Percentiles rank a stretch among this genome's conserved stretches.
phyloP scores from a whole-genome alignment of 2,888 invertebrate species.

The Subacronicta megacephala region DNA sequence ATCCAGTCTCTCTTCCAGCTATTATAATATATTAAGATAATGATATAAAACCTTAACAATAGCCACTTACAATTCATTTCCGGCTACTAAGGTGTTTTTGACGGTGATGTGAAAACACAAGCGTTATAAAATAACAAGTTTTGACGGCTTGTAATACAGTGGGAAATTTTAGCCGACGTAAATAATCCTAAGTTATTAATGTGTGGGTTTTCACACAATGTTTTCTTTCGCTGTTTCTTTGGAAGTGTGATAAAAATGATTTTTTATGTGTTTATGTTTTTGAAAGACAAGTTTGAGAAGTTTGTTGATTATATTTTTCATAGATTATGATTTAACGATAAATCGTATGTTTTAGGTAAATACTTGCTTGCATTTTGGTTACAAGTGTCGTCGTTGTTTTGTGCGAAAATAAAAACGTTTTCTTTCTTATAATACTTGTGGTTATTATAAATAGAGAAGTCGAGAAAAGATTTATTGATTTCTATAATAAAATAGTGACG shows the following conservation, averaged over 20 bases:
- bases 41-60: constrained; percentile 34
- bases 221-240: constrained; percentile 39
- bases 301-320: background rate
- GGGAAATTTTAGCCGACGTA: constrained; percentile 40
- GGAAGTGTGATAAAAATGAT: constrained; percentile 32
- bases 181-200: constrained; percentile 43
- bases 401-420: too few relatives aligned
- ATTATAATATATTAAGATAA: too few relatives aligned
- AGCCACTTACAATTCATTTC: constrained; percentile 32
- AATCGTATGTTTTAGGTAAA: too few relatives aligned
- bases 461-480: too few relatives aligned
- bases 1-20: background rate
- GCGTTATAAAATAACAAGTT: constrained; percentile 29
- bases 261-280: constrained; percentile 35
- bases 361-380: too few relatives aligned
- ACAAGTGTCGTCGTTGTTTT: too few relatives aligned
- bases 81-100: constrained; percentile 31
- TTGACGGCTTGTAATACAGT: constrained; percentile 43
- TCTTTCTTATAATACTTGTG: too few relatives aligned
- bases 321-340: background rate
- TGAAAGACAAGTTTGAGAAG: constrained; percentile 4
- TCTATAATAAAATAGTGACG: too few relatives aligned
- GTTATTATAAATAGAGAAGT: too few relatives aligned
- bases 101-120: constrained; percentile 27
- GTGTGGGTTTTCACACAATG: constrained; percentile 52